Conservation (phyloP, 2,797 vertebrate genomes). For the Danio tinwini region DNA sequence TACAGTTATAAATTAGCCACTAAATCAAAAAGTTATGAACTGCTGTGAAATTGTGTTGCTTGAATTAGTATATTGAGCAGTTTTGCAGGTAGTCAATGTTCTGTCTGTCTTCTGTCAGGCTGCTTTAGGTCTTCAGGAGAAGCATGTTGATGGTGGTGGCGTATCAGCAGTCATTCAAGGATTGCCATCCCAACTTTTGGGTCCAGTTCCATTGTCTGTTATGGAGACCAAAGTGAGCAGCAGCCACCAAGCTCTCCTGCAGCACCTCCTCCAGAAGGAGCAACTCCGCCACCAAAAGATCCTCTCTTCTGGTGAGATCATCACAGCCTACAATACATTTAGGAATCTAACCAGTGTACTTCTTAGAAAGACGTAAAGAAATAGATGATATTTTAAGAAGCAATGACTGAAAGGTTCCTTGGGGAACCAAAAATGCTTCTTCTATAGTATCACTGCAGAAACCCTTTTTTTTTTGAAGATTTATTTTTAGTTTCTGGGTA, state of each 20-base stretch:
- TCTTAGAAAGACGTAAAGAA: no score
- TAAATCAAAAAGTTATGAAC: no score
- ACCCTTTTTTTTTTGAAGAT: no score
- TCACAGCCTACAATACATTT: neutral
- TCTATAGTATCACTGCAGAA: no score
- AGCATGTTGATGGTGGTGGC: conserved; percentile 81
- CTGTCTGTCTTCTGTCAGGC: conserved; percentile 74
- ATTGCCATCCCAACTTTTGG: conserved; percentile 86
- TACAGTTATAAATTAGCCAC: no score
- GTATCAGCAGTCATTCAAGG: conserved; percentile 78
- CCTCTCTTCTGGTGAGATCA: conserved; percentile 86
- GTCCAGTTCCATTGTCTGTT: conserved; percentile 82
- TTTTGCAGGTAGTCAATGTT: neutral
- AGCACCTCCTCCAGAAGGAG: conserved; percentile 96
- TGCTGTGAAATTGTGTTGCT: neutral
- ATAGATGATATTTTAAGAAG: no score
- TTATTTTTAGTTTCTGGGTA: no score
- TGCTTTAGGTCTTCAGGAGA: conserved; percentile 88
- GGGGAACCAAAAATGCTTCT: no score
- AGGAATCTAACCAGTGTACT: no score
- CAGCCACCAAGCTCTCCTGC: conserved; percentile 96
- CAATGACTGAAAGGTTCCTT: no score
- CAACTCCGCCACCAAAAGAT: conserved; percentile 97
- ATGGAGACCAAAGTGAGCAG: conserved; percentile 93
- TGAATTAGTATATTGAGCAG: neutral